A percentile compares a stretch with the other conserved stretches of the same genome.
Conservation (phyloP, 2,888 invertebrate genomes). For the Lymantria dispar region DNA sequence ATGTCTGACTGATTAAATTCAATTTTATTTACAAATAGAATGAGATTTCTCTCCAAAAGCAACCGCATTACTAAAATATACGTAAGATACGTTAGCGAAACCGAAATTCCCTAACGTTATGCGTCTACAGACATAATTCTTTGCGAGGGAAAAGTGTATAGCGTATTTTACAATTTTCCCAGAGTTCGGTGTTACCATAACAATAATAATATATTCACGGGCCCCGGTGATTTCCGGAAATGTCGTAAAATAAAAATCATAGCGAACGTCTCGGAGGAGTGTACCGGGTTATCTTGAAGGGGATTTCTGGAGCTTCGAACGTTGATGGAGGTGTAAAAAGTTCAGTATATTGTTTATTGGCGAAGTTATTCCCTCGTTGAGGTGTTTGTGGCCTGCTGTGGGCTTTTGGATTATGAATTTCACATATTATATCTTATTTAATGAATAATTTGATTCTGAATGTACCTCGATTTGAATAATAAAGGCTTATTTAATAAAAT, state of each 20-base stretch:
- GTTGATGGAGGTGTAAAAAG: constrained; percentile 30
- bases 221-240: constrained; percentile 73
- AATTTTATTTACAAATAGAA: background rate
- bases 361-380: constrained; percentile 5
- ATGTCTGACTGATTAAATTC: no score
- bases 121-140: constrained; percentile 59
- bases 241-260: constrained; percentile 76
- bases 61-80: constrained; percentile 58
- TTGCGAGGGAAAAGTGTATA: constrained; percentile 46
- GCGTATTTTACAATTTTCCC: constrained; percentile 75
- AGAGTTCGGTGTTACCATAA: constrained; percentile 71
- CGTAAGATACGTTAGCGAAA: constrained; percentile 43
- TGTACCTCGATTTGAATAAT: no score
- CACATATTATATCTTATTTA: background rate
- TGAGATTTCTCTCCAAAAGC: background rate
- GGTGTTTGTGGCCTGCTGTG: constrained; percentile 2
- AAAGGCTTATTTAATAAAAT: background rate
- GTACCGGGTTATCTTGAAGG: constrained; percentile 38
- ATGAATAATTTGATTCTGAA: background rate
- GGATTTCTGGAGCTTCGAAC: constrained; percentile 7
- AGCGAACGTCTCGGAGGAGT: constrained; percentile 54
- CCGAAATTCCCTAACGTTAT: constrained; percentile 69
- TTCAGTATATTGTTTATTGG: constrained; percentile 17
- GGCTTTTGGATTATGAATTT: constrained; percentile 4
- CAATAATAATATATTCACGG: constrained; percentile 79